Conservation (phyloP, 2,113 vertebrate genomes). For the Mesitornis unicolor region DNA sequence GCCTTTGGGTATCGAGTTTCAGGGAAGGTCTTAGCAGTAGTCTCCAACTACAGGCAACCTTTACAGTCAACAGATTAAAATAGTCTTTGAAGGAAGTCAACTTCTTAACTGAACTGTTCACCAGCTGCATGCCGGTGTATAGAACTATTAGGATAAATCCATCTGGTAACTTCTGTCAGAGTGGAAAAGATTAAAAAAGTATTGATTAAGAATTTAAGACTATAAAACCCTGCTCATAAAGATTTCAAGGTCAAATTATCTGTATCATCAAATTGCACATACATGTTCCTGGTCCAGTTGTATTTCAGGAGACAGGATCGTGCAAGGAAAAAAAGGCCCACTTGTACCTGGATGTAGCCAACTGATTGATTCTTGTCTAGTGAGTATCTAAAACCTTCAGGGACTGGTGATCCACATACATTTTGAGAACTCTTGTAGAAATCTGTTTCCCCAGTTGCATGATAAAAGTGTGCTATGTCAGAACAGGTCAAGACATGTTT, state of each 20-base stretch:
- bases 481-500: background rate
- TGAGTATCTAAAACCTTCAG: background rate
- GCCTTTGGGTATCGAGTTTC: background rate
- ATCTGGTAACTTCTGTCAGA: background rate
- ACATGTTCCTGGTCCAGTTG: background rate
- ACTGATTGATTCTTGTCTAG: background rate
- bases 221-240: background rate
- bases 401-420: background rate
- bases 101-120: background rate
- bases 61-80: background rate
- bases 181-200: background rate
- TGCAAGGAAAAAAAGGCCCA: background rate
- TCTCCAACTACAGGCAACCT: background rate
- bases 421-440: background rate
- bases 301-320: background rate
- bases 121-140: background rate
- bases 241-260: background rate
- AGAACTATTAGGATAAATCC: background rate
- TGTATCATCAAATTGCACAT: background rate
- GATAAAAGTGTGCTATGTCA: background rate
- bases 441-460: background rate
- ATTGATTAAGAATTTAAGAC: background rate
- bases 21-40: background rate
- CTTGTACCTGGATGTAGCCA: background rate
- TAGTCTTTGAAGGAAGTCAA: background rate